Base-by-base conservation (phyloP, 1,140 invertebrate genomes). In the Hypsibius dujardini region DNA sequence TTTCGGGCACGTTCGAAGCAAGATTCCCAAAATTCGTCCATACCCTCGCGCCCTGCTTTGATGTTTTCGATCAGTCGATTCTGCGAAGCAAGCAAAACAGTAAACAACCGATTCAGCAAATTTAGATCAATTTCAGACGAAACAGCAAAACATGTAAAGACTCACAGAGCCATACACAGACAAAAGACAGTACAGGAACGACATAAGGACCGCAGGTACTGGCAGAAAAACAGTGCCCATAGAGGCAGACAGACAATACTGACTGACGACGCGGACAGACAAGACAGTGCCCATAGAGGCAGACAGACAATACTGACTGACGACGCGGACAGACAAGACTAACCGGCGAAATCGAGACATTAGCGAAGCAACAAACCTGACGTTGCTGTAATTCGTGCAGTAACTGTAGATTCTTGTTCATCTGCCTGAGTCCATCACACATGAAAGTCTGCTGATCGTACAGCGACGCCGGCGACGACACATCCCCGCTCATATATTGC, bases 401-500 rank as follows among this genome's bases (percentile, higher is more conserved):
- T 1, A 85, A 79, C 56, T 84, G 83, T 74, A 89, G 72, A 75
- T 83, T 83, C 59, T 81, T 75, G 71, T 80, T 77, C 79, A 82
- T 82, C 28, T 82, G 72, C 2, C 79, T 74, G 15, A 84, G 76
- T 12, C 81, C 81, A 73, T 82, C 88, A 78, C 88, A 89, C 75
- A 88, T 87, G 74, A 86, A 83, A 42, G 87, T 76, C 67, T 85
- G 85, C 56, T 85, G 87, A 78, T 88, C 86, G 85, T 87, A 88
- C 7, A 67, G 62, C 15, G 84, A 85, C 72, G 85, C 86, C 14
- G 86, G 85, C 14, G 86, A 87, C 2, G 87, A 82, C 70, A 86
- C 85, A 77, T 92, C 87, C 72, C 95, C 95, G n/a, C 87, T 87
- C 87, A 97, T 94, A 77, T 95, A 92, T 0, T 88, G 85, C 73